Base-by-base conservation (phyloP, 2,113 vertebrate genomes). In the Procavia capensis region DNA sequence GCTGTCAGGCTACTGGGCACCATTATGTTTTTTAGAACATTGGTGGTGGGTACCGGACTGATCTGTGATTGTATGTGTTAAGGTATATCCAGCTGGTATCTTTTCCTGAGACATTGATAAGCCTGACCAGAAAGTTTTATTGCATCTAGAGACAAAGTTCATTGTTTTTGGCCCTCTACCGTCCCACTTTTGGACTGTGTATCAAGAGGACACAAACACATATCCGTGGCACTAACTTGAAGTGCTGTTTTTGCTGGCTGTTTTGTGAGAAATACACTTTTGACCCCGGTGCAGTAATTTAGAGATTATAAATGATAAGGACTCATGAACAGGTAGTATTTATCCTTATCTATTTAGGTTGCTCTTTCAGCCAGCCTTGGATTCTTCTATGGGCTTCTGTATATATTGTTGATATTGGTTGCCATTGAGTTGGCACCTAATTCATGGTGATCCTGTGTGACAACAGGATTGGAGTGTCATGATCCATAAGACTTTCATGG, bases 1-100 rank as follows among this genome's bases (percentile, higher is more conserved):
- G 87, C 72, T 72, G 59, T 74, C 41, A 68, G 93, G 59, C 75
- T 0, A 0, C 74, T 85, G 78, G 88, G 95, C 86, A 85, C 82
- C 82, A 85, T 47, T 94, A 81, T 93, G 92, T 86, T 97, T 98
- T 95, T 93, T 94, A 97, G 72, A 61, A 95, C 79, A 45, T 96
- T 93, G 91, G 79, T 74, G 66, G 91, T 92, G 96, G 92, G 95
- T 84, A 61, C 64, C 92, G 90, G 91, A 95, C 90, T 78, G 24
- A 86, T 90, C 70, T 76, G 29, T 90, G 90, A 57, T 92, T 85
- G n/a, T 34, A 1, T 93, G 2, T 90, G 82, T 94, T 54, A 85
- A 45, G 92, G 87, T 96, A 88, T 57, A 64, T 95, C 94, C 89
- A 72, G 29, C 70, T 45, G 2, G 78, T 97, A 19, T 87, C 34